A percentile compares a stretch with the other conserved stretches of the same genome.
phyloP scores from a whole-genome alignment of 2,888 invertebrate species.

The Yponomeuta cagnagella region DNA sequence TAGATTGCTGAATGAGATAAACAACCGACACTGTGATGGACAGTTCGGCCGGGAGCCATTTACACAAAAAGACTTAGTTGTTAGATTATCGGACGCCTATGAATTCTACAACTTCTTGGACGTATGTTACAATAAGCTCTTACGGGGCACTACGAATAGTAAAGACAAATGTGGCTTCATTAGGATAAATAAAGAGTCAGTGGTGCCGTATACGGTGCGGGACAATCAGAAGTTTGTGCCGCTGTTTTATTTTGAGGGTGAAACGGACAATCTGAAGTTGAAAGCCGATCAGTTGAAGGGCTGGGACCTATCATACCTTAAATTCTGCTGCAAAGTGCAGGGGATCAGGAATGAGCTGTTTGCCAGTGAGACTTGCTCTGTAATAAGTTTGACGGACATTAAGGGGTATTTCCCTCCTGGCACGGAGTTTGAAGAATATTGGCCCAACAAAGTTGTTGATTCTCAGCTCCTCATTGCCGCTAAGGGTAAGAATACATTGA shows the following conservation, averaged over 20 bases:
- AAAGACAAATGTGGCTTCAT: constrained; percentile 93
- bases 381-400: constrained; percentile 92
- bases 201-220: constrained; percentile 93
- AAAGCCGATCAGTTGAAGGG: constrained; percentile 91
- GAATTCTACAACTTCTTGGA: constrained; percentile 94
- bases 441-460: constrained; percentile 93
- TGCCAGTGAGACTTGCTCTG: constrained; percentile 92
- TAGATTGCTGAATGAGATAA: constrained; percentile 93
- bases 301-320: constrained; percentile 94
- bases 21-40: constrained; percentile 92
- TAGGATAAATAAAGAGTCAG: constrained; percentile 93
- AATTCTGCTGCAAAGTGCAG: constrained; percentile 96
- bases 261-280: constrained; percentile 92
- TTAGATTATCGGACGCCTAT: constrained; percentile 89
- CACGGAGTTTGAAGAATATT: constrained; percentile 93
- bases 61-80: constrained; percentile 91
- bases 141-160: constrained; percentile 80
- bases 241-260: constrained; percentile 90
- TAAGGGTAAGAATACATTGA: constrained; percentile 62
- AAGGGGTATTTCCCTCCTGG: constrained; percentile 93
- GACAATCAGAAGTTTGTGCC: constrained; percentile 92
- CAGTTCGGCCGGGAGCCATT: constrained; percentile 93
- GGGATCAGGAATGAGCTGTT: constrained; percentile 93
- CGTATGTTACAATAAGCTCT: constrained; percentile 89
- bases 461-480: constrained; percentile 84